phyloP scores from a whole-genome alignment of 2,888 invertebrate species.

The Anaspis maculata region DNA sequence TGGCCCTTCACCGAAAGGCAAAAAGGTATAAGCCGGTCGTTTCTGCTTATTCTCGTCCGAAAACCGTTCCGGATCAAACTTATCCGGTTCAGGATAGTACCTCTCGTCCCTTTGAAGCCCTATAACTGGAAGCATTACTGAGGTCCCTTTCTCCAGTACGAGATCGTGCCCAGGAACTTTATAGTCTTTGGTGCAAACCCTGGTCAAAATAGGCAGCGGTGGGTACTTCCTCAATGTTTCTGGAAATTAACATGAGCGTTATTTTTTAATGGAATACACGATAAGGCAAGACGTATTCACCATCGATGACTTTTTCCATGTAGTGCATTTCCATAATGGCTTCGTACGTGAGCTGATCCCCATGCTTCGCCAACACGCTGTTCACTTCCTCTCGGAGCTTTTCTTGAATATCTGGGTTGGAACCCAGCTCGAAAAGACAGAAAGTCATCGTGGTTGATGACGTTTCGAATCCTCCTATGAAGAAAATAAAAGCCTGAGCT shows the following conservation, averaged over 20 bases:
- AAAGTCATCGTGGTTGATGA: conserved; percentile 32
- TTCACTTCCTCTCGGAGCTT: conserved; percentile 39
- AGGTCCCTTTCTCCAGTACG: conserved; percentile 23
- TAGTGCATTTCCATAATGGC: conserved; percentile 41
- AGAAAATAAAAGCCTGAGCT: conserved; percentile 14
- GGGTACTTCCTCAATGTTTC: conserved; percentile 37
- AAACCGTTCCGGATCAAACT: conserved; percentile 20
- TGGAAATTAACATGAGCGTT: conserved; percentile 15
- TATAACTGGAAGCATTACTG: conserved; percentile 23
- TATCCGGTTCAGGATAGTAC: conserved; percentile 28
- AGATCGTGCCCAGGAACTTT: conserved; percentile 27
- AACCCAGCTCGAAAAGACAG: conserved; percentile 36
- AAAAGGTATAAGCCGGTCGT: conserved; percentile 10
- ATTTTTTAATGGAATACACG: conserved; percentile 1
- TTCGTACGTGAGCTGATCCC: conserved; percentile 38
- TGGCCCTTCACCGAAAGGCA: too few relatives aligned
- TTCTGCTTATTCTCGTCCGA: conserved; percentile 18
- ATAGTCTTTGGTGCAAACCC: conserved; percentile 24
- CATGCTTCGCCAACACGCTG: conserved; percentile 25
- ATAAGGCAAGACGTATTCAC: conserved; percentile 39
- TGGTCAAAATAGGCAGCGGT: conserved; percentile 21
- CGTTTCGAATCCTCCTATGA: conserved; percentile 20
- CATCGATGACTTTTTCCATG: too few relatives aligned
- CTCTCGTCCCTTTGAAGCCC: conserved; percentile 32
- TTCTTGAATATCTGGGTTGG: conserved; percentile 37